Conservation (phyloP, 2,797 vertebrate species). For the Meda fulgida region DNA sequence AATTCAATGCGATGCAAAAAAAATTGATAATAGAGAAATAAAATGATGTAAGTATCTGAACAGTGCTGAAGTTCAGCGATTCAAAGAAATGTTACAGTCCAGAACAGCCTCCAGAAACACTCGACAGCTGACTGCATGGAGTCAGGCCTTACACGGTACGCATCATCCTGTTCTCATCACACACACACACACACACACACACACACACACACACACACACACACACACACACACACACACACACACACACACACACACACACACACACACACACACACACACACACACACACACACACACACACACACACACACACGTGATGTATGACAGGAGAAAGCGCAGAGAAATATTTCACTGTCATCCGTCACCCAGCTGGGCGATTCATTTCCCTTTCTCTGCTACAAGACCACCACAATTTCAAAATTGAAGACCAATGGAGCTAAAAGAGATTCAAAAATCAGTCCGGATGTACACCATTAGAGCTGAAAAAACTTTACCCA, state of each 20-base stretch:
- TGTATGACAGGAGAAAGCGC: conserved; percentile 89
- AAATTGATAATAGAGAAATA: not conserved
- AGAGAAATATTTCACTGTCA: conserved; percentile 99
- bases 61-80: not conserved
- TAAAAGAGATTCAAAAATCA: conserved; percentile 72
- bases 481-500: conserved; percentile 11
- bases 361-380: conserved; percentile 79
- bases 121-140: conserved; percentile 29
- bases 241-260: no score
- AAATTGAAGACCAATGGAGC: conserved; percentile 83
- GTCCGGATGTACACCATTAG: conserved; percentile 30
- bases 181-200: conserved; percentile 67
- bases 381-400: conserved; percentile 85
- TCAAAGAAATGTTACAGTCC: not conserved
- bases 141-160: conserved; percentile 31
- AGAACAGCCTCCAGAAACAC: not conserved
- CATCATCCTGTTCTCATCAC: conserved; percentile 34
- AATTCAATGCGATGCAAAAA: not conserved
- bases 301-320: conserved; percentile 74
- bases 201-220: conserved; percentile 65
- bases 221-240: no score
- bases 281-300: conserved; percentile 33
- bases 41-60: not conserved
- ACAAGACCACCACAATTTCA: conserved; percentile 93
- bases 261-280: no score